A percentile compares a stretch with the other conserved stretches of the same genome.
Conservation (phyloP, 1,140 invertebrate genomes). For the Platyura marginata region DNA sequence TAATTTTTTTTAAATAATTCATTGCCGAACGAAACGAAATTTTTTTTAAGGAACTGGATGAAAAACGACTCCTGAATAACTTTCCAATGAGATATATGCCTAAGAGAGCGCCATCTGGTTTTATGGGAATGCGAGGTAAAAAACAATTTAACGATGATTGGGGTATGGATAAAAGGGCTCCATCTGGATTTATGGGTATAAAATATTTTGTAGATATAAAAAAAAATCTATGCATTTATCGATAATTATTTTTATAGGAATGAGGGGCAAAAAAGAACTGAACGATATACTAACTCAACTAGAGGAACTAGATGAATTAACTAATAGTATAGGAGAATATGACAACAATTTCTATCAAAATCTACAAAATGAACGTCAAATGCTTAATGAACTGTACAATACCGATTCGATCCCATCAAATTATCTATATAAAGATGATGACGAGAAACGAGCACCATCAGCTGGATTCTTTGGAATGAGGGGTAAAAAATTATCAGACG, state of each 20-base stretch:
- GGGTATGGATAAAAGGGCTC: not conserved
- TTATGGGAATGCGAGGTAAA: not conserved
- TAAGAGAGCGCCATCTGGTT: not conserved
- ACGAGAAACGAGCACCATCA: constrained; percentile 8
- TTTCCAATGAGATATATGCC: not conserved
- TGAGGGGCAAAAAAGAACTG: not conserved
- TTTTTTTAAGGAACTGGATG: no score
- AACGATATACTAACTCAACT: not conserved
- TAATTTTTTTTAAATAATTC: not conserved
- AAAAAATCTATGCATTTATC: no score
- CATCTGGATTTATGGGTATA: not conserved
- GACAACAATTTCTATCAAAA: not conserved
- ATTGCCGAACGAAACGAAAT: not conserved
- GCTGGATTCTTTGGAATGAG: constrained; percentile 12
- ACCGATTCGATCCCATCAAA: no score
- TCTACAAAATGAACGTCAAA: not conserved
- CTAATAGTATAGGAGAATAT: not conserved
- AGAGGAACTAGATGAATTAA: not conserved
- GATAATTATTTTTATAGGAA: no score
- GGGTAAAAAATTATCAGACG: constrained; percentile 9
- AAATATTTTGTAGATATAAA: no score
- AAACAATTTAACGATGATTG: not conserved
- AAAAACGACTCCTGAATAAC: not conserved
- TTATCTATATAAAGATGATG: no score
- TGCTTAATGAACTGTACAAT: not conserved